Evolutionary conservation across 2,888 invertebrate species (phyloP), one percentile per base, ranked within the genome.

Genomic region (Polymixis lichenea): DNA sequence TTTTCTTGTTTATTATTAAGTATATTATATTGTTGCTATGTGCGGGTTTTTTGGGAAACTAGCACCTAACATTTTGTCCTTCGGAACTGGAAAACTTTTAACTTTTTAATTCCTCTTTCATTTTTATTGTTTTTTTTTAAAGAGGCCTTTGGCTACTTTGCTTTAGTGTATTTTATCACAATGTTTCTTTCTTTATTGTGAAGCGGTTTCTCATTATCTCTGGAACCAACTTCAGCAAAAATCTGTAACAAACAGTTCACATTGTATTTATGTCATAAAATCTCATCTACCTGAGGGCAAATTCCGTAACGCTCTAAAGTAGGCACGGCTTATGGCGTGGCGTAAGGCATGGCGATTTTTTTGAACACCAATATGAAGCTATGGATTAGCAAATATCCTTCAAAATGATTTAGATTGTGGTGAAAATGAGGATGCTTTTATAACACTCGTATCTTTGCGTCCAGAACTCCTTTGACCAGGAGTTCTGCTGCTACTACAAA

Each of bases 1-100:
- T 73, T 71, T 71, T 67, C 58, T 72, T 28, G 62, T 64, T 56
- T 46, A 64, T 68, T 64, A 55, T 61, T 60, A 28, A n/a, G n/a
- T n/a, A n/a, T n/a, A n/a, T n/a, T 60, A 28, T 49, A 49, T 19
- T 77, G 53, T 61, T 66, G 17, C 17, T 13, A 17, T 25, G 43
- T 0, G 38, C 7, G 22, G 43, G 17, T 8, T 49, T 75, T 65
- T 74, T 38, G 49, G 22, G 8, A 49, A 53, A 28, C 32, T 6
- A 17, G 22, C 4, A 43, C 22, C 11, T 56, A 15, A 19, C 15
- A 25, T 51, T n/a, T 28, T 22, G 25, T 7, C 19, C 19, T 6
- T 25, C 8, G 19, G 5, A 28, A 28, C 28, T 19, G 58, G 19
- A 49, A 49, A 17, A 19, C 4, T 49, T 49, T 49, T 49, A 49